Evolutionary conservation across 1,140 invertebrate genomes (phyloP), one percentile per base, ranked within the genome.

Genomic region (Capitella teleta): DNA sequence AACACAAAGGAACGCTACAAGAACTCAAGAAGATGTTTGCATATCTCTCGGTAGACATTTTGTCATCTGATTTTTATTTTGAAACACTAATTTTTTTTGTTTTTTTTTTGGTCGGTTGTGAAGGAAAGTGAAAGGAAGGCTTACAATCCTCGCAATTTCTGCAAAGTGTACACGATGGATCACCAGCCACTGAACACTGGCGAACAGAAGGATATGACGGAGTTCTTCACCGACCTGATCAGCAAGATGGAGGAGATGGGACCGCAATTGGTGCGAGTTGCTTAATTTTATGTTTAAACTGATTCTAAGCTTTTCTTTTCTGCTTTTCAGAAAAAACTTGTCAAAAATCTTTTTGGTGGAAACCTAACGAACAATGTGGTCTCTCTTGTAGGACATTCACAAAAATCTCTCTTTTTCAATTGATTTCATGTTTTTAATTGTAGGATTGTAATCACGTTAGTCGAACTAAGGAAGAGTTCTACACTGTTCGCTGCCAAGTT

Each of bases 131-230:
- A 95, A 67, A 76, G 91, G 30, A 94, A 94, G 71, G 86, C 91
- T 0, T 95, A 94, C 64, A 94, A 94, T 73, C 91, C 91, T 0
- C 76, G 87, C 16, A 90, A 86, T 56, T 95, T 96, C 64, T 95
- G 92, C 72, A 87, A 92, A 61, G 88, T 91, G 0, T 96, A 96
- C 67, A 90, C 87, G 28, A 95, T 96, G 91, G 89, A 95, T 64
- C 65, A 67, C 52, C 88, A 93, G 63, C 87, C 88, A 0, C 72
- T 95, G 3, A 96, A 96, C 66, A 95, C 90, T 0, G 89, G 88
- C 1, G 92, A 96, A 68, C 92, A 95, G 67, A 95, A 95, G 66
- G 92, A 96, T 63, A 96, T 96, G 92, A 90, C 90, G 0, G 92
- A 96, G 71, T 95, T 95, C 72, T 95, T 95, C 61, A 95, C 92